Evolutionary conservation across 2,797 vertebrate genomes (phyloP), one percentile per base, ranked within the genome.

Genomic region (Phyllotis vaccarum): DNA sequence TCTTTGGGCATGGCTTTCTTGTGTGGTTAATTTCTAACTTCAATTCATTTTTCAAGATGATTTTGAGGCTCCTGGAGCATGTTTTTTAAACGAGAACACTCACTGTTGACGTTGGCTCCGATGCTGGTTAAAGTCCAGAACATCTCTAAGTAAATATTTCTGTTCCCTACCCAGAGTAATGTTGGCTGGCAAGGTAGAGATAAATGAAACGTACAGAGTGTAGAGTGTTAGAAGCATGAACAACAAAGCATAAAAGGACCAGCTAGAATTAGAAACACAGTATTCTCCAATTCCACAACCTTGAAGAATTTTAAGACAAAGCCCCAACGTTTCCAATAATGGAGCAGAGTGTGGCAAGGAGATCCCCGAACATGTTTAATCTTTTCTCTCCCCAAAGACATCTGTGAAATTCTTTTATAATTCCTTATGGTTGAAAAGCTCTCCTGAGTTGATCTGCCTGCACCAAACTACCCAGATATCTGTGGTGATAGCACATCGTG

Each of bases 91-190:
- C 34, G 46, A 86, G 14, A 82, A 17, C 13, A 52, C 16, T 92
- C 54, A 80, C 8, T 95, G 88, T 75, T 68, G 49, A 75, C 75
- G 24, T 58, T 85, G 40, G 72, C 52, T n/a, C 13, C 10, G 29
- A 60, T 40, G 43, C 43, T 81, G 80, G 74, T 68, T 68, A 58
- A 43, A 83, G 10, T 76, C 31, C 37, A 95, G n/a, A 92, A 34
- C 31, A 70, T 92, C 34, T 82, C 54, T 76, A 75, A 90, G 82
- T 72, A 95, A 94, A 80, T 89, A 95, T 91, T 91, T 93, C 24
- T 87, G 3, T 93, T 75, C 87, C 66, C 46, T 93, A 7, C 21
- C 54, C 64, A 85, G 58, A 76, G 54, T 58, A 54, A 94, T 92
- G 24, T 49, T 76, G 27, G 43, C 8, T 75, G 90, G 21, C 52